phyloP scores from a whole-genome alignment of 2,113 vertebrate species.

The Gyps fulvus region DNA sequence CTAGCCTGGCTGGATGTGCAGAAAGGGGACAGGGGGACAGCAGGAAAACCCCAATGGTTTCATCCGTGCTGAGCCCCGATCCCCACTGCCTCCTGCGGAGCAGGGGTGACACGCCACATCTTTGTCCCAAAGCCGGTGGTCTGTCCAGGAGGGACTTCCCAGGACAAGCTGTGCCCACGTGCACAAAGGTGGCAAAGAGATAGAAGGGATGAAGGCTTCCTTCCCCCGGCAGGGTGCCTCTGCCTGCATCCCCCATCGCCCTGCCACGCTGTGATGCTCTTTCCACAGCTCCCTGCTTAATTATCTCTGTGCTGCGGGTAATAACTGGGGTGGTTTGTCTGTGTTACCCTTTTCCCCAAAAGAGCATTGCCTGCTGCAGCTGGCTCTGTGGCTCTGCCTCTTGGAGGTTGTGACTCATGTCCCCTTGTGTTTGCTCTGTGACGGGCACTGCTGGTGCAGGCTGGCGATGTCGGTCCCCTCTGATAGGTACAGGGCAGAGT shows the following conservation, averaged over 20 bases:
- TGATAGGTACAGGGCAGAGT: not conserved
- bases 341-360: not conserved
- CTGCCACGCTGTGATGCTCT: not conserved
- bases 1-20: not conserved
- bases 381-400: not conserved
- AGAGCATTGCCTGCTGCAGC: not conserved
- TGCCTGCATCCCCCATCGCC: not conserved
- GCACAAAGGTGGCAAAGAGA: not conserved
- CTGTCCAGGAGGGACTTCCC: not conserved
- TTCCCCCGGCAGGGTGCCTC: not conserved
- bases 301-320: not conserved
- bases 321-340: not conserved
- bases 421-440: not conserved
- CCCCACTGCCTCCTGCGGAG: not conserved
- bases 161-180: not conserved
- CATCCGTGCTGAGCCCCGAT: fast-evolving
- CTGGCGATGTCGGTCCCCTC: not conserved
- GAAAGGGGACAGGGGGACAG: not conserved
- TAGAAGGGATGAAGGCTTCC: not conserved
- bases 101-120: not conserved
- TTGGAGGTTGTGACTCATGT: not conserved
- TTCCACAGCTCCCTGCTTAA: not conserved
- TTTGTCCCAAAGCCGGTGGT: not conserved
- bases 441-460: not conserved
- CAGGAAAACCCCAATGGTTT: not conserved